These are phyloP conservation scores for Coreoperca whiteheadi DNA, from an alignment of 2,113 vertebrate genomes.

Conservation along the genomic window DNA sequence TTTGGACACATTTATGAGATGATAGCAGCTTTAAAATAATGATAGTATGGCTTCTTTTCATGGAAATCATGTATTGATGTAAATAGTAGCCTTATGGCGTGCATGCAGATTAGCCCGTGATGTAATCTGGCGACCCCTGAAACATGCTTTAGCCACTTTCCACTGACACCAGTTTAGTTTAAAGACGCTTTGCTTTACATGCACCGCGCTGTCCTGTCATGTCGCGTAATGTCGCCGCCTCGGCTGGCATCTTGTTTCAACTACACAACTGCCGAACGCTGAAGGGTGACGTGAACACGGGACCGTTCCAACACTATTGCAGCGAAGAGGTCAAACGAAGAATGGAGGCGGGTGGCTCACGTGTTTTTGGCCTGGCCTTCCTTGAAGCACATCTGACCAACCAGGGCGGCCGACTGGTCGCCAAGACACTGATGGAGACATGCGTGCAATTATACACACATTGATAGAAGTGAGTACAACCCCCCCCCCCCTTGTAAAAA, in stretches of 20 bases:
- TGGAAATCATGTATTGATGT: background rate
- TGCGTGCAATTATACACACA: background rate
- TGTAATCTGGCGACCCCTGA: background rate
- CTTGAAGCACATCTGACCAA: slow-evolving; percentile 97
- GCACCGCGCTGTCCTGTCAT: background rate
- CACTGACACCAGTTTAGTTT: background rate
- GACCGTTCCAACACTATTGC: too few relatives aligned
- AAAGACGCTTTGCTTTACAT: background rate
- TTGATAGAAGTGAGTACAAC: background rate
- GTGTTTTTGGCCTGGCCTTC: slow-evolving; percentile 98
- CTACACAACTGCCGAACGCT: too few relatives aligned
- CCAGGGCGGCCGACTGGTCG: slow-evolving; percentile 97
- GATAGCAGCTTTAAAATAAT: background rate
- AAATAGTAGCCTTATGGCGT: background rate
- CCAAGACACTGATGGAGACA: slow-evolving; percentile 91
- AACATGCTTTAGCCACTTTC: background rate
- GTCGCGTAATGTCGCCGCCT: background rate
- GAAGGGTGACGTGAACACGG: too few relatives aligned
- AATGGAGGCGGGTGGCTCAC: slow-evolving; percentile 85
- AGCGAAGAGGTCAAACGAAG: background rate
- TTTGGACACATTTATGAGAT: background rate
- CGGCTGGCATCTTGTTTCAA: background rate
- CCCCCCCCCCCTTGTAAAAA: background rate
- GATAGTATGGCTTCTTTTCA: too few relatives aligned
- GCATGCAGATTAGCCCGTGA: background rate